These are phyloP conservation scores for Pantala flavescens DNA, from an alignment of 1,140 invertebrate genomes.

Conservation along the genomic window DNA sequence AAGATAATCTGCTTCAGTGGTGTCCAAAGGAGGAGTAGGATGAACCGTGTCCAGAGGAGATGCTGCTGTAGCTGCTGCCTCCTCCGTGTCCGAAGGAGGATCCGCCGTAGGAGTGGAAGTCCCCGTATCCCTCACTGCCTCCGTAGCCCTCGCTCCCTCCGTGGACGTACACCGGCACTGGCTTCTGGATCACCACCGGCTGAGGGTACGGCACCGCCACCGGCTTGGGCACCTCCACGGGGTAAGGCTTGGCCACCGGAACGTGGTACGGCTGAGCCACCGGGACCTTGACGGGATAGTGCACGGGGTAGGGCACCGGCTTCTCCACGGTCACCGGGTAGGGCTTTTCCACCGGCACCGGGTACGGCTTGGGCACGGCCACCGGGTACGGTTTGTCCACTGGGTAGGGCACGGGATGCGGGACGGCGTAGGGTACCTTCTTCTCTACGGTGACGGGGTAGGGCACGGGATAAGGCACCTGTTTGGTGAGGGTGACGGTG, in stretches of 20 bases:
- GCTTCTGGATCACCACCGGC: not conserved
- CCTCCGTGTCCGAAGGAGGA: not conserved
- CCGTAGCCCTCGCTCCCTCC: not conserved
- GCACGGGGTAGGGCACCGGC: constrained; percentile 45
- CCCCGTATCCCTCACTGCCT: not conserved
- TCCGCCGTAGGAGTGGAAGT: not conserved
- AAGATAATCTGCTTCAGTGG: not conserved
- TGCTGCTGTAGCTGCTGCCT: not conserved
- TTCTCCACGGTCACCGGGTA: constrained; percentile 63
- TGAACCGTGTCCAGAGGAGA: not conserved
- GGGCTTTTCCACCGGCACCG: constrained; percentile 46
- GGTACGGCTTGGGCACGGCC: constrained; percentile 43
- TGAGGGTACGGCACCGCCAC: constrained; percentile 31
- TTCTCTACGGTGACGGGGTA: constrained; percentile 23
- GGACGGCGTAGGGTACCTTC: constrained; percentile 24
- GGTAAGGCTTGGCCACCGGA: constrained; percentile 36
- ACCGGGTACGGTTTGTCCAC: constrained; percentile 44
- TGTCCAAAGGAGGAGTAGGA: not conserved
- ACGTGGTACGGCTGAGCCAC: constrained; percentile 41
- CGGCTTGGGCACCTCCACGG: constrained; percentile 66
- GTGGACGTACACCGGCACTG: not conserved
- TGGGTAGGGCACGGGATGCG: constrained; percentile 21
- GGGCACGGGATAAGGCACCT: constrained; percentile 12
- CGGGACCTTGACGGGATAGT: constrained; percentile 64
- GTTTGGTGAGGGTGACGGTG: not conserved